These are phyloP conservation scores for Polymixis flavicincta DNA, from an alignment of 2,888 invertebrate genomes.

Conservation along the genomic window DNA sequence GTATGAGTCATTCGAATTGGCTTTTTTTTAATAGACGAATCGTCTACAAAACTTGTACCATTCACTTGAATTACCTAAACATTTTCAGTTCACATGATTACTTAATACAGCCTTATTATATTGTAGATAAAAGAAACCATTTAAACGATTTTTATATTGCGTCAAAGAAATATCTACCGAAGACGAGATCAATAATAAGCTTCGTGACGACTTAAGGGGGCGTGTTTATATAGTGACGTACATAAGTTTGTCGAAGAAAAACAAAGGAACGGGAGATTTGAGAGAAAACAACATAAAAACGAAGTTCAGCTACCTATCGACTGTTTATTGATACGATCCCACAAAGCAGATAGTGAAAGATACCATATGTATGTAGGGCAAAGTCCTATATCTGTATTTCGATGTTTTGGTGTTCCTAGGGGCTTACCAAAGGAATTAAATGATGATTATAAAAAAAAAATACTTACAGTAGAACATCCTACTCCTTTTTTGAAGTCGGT, in stretches of 20 bases:
- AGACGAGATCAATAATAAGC: constrained; percentile 24
- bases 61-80: not conserved
- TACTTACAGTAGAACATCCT: no score
- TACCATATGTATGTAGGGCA: not conserved
- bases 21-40: not conserved
- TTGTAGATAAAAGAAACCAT: not conserved
- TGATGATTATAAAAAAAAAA: constrained; percentile 1
- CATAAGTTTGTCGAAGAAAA: constrained; percentile 15
- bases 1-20: no score
- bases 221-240: constrained; percentile 19
- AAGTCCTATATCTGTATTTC: not conserved
- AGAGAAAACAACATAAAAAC: constrained; percentile 45
- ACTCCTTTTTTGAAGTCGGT: no score
- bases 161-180: constrained; percentile 29
- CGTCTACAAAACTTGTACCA: not conserved
- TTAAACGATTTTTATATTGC: constrained; percentile 1
- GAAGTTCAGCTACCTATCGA: constrained; percentile 15
- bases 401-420: constrained; percentile 6
- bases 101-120: not conserved
- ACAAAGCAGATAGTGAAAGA: constrained; percentile 22
- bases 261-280: constrained; percentile 37
- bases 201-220: constrained; percentile 14
- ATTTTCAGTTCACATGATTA: not conserved
- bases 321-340: constrained; percentile 45
- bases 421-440: constrained; percentile 2